Evolutionary conservation across 2,113 vertebrate species (phyloP).

Genomic region (Agelaius tricolor): DNA sequence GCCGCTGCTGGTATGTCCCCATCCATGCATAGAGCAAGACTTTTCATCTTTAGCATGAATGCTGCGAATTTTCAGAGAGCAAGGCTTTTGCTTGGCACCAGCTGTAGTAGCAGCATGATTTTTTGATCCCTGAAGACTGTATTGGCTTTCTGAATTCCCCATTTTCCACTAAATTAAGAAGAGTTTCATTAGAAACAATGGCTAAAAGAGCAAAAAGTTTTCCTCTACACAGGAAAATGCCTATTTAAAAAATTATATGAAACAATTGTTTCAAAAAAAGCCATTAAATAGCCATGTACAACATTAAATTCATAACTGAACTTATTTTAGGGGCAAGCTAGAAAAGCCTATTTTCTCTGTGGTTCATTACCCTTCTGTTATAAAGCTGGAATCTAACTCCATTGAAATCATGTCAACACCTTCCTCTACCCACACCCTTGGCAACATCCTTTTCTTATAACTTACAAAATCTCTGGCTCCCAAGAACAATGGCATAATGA

Average conservation of each 20-base stretch:
- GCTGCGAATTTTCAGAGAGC: constrained; percentile 83
- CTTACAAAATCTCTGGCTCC: constrained; percentile 48
- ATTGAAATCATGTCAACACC: constrained; percentile 64
- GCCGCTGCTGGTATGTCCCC: constrained; percentile 73
- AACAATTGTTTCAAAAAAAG: neutral
- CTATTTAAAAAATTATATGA: neutral
- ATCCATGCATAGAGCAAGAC: constrained; percentile 77
- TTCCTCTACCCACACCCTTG: constrained; percentile 55
- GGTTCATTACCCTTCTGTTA: constrained; percentile 11
- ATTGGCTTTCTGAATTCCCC: constrained; percentile 99
- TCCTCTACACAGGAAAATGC: neutral
- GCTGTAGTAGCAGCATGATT: constrained; percentile 73
- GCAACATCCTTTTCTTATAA: constrained; percentile 56
- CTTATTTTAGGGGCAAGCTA: constrained; percentile 3
- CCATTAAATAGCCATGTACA: constrained; percentile 2
- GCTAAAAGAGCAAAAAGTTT: neutral
- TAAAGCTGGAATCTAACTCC: constrained; percentile 33
- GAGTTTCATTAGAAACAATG: constrained; percentile 5
- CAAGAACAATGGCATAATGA: constrained; percentile 66
- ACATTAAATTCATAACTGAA: constrained; percentile 8
- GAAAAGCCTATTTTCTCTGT: constrained; percentile 30
- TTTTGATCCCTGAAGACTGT: constrained; percentile 89
- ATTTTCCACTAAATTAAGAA: constrained; percentile 80
- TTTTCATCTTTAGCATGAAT: constrained; percentile 84
- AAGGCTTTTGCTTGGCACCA: constrained; percentile 85